Conservation (phyloP, 2,113 vertebrate genomes). For the Thunnus thynnus region DNA sequence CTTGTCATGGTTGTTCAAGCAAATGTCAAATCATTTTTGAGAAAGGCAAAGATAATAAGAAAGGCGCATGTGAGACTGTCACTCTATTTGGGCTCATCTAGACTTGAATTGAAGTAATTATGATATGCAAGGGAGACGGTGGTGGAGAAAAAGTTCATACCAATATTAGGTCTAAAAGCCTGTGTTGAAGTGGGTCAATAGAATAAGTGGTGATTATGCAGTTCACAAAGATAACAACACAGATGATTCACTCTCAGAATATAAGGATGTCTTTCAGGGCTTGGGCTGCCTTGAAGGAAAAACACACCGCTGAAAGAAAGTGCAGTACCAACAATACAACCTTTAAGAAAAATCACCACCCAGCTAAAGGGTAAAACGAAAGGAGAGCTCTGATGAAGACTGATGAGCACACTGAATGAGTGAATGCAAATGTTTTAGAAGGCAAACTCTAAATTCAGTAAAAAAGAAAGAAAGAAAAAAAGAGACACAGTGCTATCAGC, state of each 20-base stretch:
- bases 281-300: not conserved
- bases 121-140: not conserved
- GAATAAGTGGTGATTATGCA: not conserved
- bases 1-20: not conserved
- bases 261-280: constrained; percentile 21
- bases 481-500: not conserved
- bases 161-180: not conserved
- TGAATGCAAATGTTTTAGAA: not conserved
- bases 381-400: not conserved
- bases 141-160: not conserved
- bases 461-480: not conserved
- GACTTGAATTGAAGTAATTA: not conserved
- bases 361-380: not conserved
- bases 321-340: not conserved
- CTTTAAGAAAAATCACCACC: not conserved
- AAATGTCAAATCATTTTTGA: not conserved
- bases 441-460: not conserved
- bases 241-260: constrained; percentile 11
- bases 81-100: no score
- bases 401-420: not conserved
- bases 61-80: no score
- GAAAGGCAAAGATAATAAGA: no score
- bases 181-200: constrained; percentile 35
- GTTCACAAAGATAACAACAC: not conserved
- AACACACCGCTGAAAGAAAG: not conserved